phyloP scores from a whole-genome alignment of 2,797 vertebrate species.

The Acanthurus leucopareius region DNA sequence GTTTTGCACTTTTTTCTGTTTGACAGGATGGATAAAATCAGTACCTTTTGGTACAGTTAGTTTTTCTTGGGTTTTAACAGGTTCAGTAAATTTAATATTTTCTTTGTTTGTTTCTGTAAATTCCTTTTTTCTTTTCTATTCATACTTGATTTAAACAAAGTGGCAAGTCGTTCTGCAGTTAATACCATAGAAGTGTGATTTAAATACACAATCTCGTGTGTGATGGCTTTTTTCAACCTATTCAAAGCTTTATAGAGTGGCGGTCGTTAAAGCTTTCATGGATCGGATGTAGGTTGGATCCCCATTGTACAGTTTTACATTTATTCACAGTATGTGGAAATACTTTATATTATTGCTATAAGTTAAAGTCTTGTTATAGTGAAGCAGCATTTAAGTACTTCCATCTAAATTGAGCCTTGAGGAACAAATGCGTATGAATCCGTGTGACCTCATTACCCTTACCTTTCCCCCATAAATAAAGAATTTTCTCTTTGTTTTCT shows the following conservation, averaged over 20 bases:
- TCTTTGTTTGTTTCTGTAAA: background rate
- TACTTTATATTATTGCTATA: background rate
- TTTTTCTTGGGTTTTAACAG: too few relatives aligned
- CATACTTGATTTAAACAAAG: background rate
- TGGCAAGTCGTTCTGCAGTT: background rate
- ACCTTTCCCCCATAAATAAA: background rate
- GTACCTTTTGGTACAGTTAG: too few relatives aligned
- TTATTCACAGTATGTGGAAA: constrained; percentile 7
- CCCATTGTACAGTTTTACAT: constrained; percentile 6
- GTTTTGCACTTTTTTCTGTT: too few relatives aligned
- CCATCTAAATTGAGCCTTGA: constrained; percentile 11
- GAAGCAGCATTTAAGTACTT: background rate
- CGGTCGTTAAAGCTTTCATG: background rate
- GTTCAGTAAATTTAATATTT: too few relatives aligned
- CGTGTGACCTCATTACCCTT: constrained; percentile 20
- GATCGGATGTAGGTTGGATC: background rate
- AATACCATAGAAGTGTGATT: background rate
- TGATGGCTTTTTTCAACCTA: background rate
- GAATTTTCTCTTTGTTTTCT: background rate
- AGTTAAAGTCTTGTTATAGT: background rate
- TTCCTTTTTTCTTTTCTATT: background rate
- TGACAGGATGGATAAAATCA: too few relatives aligned
- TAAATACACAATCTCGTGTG: background rate
- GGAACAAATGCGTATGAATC: background rate
- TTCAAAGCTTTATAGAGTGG: background rate